Base-by-base conservation (phyloP, 2,797 vertebrate species). In the Pogonophryne albipinna region DNA sequence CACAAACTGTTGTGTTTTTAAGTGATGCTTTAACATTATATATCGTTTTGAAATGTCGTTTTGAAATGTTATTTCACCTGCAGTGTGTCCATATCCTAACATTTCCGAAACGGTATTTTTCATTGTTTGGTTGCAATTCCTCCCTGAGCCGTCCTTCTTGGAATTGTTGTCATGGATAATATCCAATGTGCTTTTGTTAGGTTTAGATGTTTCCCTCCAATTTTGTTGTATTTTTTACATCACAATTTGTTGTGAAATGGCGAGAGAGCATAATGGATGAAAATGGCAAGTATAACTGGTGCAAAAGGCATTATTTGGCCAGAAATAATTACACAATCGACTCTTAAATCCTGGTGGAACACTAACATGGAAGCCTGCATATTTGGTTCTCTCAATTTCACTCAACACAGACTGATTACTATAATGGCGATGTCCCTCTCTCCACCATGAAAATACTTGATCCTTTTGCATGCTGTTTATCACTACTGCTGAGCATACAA, bases 391-490 rank as follows among this genome's bases (percentile, higher is more conserved):
- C 85, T 83, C 72, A 85, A 60, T 84, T 83, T 72, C 70, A 78
- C 83, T 91, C 82, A 86, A 44, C 67, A 63, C 74, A 83, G 66
- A 81, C 83, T 85, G 84, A 90, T 91, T 85, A 83, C 65, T 83
- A 60, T 83, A 82, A 91, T 86, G 76, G 79, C 65, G 85, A 80
- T 83, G 77, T 90, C 78, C 84, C 75, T 73, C 16, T 47, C 72
- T 77, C 66, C 78, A 72, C 78, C 62, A 78, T 84, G 80, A 71
- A 81, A 79, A 79, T 46, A 74, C 67, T 66, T 82, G 85, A 88
- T 91, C 83, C 79, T 65, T 80, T 79, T 55, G 59, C 80, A 74
- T 77, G 62, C 59, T 66, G 57, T 66, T 47, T 47, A 34, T 19
- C 45, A 73, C 76, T 71, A 71, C 62, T 55, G 65, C 31, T 20